Evolutionary conservation across 2,797 vertebrate species (phyloP).

Genomic region (Onychomys leucogaster): DNA sequence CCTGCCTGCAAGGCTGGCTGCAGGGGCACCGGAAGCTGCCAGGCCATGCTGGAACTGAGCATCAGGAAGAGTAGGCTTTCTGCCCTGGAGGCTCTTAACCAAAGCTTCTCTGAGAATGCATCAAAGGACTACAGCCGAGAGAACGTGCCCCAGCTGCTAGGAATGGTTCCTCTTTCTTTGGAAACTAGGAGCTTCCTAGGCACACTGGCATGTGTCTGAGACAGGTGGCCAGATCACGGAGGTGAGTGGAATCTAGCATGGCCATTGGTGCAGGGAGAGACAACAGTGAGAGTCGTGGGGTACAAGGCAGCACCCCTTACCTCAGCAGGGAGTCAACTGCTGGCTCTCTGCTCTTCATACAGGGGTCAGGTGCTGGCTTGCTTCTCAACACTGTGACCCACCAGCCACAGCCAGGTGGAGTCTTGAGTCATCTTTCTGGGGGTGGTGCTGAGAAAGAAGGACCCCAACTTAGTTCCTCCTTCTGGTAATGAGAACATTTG

Average conservation of each 20-base stretch:
- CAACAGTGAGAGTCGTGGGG: fast-evolving
- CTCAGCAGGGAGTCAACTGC: no score
- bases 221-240: background rate
- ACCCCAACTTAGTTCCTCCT: background rate
- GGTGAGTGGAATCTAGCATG: background rate
- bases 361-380: background rate
- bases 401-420: no score
- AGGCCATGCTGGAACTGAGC: background rate
- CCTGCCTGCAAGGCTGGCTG: background rate
- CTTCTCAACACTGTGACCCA: background rate
- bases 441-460: background rate
- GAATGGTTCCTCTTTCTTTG: background rate
- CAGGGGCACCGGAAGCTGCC: background rate
- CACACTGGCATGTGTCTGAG: background rate
- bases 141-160: background rate
- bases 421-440: background rate
- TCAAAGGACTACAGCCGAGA: background rate
- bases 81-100: background rate
- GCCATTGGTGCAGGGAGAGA: background rate
- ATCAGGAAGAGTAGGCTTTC: background rate
- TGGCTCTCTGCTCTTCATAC: background rate
- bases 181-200: background rate
- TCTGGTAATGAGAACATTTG: background rate
- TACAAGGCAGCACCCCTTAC: background rate
- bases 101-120: background rate